phyloP scores from a whole-genome alignment of 1,140 invertebrate species.

The Diprion similis region DNA sequence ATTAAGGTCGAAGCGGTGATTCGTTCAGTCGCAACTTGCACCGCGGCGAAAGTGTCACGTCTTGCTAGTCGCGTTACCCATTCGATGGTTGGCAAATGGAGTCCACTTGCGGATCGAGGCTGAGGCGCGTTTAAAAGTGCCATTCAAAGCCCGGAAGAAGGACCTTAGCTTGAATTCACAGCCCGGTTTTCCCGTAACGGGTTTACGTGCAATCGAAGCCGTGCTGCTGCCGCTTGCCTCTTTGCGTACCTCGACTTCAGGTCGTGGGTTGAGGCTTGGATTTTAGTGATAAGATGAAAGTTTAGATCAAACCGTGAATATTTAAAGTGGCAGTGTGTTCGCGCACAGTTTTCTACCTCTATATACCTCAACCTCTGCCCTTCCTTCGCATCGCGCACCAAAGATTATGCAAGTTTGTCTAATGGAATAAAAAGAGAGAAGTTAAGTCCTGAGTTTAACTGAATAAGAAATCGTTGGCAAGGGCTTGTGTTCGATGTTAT shows the following conservation, averaged over 20 bases:
- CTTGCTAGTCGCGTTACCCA: neutral
- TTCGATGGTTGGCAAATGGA: neutral
- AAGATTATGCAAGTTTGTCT: conserved; percentile 15
- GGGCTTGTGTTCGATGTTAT: neutral
- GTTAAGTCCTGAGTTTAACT: conserved; percentile 3
- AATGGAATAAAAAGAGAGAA: conserved; percentile 14
- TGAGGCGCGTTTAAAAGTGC: neutral
- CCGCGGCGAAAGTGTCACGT: no score
- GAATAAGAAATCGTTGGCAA: neutral
- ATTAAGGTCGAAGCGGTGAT: no score
- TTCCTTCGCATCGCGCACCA: neutral
- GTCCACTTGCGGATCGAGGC: neutral
- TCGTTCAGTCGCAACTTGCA: no score
- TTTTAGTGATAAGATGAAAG: conserved; percentile 17
- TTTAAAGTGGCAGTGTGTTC: neutral
- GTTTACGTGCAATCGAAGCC: neutral
- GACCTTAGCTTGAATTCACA: neutral
- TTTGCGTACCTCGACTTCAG: neutral
- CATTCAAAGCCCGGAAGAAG: neutral
- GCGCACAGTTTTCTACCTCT: neutral
- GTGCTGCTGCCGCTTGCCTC: neutral
- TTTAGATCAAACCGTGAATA: conserved; percentile 14
- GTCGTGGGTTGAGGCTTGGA: conserved; percentile 1
- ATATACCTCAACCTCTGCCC: neutral
- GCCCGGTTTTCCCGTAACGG: neutral